Percentiles rank a stretch among this genome's conserved stretches.
Evolutionary conservation across 1,140 invertebrate genomes (phyloP).

Genomic region (Chionoecetes opilio): DNA sequence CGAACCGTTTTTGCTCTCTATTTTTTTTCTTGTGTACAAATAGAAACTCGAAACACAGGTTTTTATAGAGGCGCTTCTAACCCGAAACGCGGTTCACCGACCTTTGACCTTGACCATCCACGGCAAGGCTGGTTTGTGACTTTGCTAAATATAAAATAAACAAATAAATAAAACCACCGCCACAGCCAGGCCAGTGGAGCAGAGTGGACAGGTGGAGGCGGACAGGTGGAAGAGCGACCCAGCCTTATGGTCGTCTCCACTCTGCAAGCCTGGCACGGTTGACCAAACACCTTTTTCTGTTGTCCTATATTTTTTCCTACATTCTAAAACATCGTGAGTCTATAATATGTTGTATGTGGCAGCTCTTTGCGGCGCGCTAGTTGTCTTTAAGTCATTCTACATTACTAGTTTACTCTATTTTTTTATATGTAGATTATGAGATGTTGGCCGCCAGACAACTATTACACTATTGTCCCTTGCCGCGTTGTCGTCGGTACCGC

Average conservation of each 20-base stretch:
- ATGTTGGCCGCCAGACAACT: not conserved
- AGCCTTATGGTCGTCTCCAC: no score
- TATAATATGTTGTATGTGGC: not conserved
- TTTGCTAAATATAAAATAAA: slow-evolving; percentile 2
- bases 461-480: not conserved
- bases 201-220: slow-evolving; percentile 14
- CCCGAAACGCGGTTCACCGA: not conserved
- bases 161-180: slow-evolving; percentile 6
- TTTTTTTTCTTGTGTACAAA: no score
- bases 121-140: not conserved
- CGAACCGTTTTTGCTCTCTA: no score
- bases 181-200: not conserved
- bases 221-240: not conserved
- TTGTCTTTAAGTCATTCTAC: not conserved
- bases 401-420: not conserved
- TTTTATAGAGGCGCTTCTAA: no score
- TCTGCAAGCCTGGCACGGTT: not conserved
- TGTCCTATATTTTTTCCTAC: not conserved
- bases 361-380: not conserved
- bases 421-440: not conserved
- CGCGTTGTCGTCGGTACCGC: not conserved
- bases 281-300: not conserved
- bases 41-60: no score
- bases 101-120: not conserved
- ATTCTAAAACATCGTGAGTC: not conserved